Percentiles rank a stretch among this genome's conserved stretches.
These are phyloP conservation scores for Vireo griseus DNA, from an alignment of 2,797 vertebrate species.

Conservation along the genomic window DNA sequence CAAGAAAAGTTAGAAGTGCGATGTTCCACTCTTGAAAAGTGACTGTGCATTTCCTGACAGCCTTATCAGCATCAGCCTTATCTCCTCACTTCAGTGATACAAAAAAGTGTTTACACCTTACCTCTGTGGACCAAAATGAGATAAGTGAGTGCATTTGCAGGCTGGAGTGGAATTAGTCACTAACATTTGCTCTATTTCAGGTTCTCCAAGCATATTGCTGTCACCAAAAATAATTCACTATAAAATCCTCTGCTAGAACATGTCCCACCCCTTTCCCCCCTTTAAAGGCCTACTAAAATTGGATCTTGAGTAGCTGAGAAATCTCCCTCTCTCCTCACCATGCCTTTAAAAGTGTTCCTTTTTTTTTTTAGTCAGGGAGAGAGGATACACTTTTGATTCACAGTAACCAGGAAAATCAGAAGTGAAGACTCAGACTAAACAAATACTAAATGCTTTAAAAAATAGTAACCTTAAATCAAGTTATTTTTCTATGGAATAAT, in stretches of 20 bases:
- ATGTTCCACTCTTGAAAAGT: conserved; percentile 45
- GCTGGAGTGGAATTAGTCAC: not conserved
- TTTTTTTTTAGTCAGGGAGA: not conserved
- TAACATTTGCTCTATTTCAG: not conserved
- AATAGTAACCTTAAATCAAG: not conserved
- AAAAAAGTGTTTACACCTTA: not conserved
- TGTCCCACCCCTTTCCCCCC: not conserved
- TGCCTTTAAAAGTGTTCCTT: not conserved
- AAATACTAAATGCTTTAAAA: not conserved
- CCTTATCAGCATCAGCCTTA: conserved; percentile 19
- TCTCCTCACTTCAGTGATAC: not conserved
- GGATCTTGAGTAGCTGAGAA: not conserved
- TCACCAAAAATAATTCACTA: not conserved
- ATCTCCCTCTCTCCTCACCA: no score
- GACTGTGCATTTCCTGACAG: conserved; percentile 43
- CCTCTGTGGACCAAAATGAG: not conserved
- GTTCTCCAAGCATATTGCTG: not conserved
- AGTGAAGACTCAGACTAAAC: not conserved
- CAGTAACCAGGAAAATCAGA: not conserved
- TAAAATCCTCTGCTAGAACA: not conserved
- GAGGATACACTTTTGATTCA: not conserved
- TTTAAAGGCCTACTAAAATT: not conserved
- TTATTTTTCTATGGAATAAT: not conserved
- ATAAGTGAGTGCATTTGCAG: not conserved
- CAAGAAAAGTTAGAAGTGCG: not conserved